phyloP scores from a whole-genome alignment of 2,888 invertebrate species.

The Alitta virens region DNA sequence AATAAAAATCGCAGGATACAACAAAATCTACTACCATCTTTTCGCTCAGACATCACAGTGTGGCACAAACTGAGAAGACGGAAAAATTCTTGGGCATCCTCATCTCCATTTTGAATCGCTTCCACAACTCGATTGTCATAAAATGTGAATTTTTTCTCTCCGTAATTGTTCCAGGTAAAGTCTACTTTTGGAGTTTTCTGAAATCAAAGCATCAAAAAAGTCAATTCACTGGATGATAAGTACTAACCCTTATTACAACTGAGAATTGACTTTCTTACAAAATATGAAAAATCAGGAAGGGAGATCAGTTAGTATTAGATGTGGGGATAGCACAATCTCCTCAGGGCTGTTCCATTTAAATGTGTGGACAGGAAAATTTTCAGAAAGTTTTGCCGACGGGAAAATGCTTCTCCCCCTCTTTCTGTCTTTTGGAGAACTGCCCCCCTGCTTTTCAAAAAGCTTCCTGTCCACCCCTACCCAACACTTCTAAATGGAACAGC shows the following conservation, averaged over 20 bases:
- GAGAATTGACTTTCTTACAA: neutral
- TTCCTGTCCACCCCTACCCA: too few relatives aligned
- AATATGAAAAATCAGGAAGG: neutral
- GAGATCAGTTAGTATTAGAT: neutral
- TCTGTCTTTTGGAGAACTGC: too few relatives aligned
- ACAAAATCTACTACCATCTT: slow-evolving; percentile 63
- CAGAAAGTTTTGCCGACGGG: too few relatives aligned
- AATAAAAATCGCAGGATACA: too few relatives aligned
- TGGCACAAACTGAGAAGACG: slow-evolving; percentile 91
- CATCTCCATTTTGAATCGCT: slow-evolving; percentile 72
- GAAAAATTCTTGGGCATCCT: slow-evolving; percentile 82
- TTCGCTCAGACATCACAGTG: slow-evolving; percentile 96
- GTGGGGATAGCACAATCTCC: neutral
- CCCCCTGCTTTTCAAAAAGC: too few relatives aligned
- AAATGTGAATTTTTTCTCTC: slow-evolving; percentile 90
- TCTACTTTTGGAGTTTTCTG: slow-evolving; percentile 80
- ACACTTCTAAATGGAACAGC: too few relatives aligned
- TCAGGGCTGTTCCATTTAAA: too few relatives aligned
- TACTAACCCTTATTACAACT: neutral
- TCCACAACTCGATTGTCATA: slow-evolving; percentile 84
- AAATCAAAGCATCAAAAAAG: too few relatives aligned
- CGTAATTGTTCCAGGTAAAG: slow-evolving; percentile 88
- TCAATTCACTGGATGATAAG: neutral
- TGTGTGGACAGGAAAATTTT: too few relatives aligned
- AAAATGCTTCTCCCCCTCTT: too few relatives aligned